phyloP scores from a whole-genome alignment of 2,888 invertebrate genomes.

The Nymphalis polychloros region DNA sequence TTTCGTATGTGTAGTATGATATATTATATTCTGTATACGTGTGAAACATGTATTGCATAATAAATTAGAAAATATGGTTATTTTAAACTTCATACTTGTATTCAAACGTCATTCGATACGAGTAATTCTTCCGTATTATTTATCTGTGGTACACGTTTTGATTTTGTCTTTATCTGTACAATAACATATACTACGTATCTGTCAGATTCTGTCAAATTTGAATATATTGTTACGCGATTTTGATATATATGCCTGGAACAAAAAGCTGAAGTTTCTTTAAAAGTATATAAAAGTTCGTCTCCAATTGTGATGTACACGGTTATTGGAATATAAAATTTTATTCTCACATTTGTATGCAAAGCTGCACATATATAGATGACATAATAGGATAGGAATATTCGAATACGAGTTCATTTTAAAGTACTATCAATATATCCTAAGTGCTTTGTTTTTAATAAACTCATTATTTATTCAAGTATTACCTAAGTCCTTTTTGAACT shows the following conservation, averaged over 20 bases:
- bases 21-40: constrained; percentile 51
- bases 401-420: background rate
- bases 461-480: no score
- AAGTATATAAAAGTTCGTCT: background rate
- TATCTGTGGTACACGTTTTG: constrained; percentile 4
- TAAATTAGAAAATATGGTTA: constrained; percentile 46
- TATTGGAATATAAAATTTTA: constrained; percentile 29
- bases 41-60: constrained; percentile 50
- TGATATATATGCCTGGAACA: background rate
- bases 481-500: no score
- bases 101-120: background rate
- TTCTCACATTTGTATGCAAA: constrained; percentile 39
- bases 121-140: constrained; percentile 28
- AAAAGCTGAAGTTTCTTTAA: background rate
- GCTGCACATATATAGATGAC: constrained; percentile 35
- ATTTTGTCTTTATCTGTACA: constrained; percentile 12
- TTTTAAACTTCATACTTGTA: constrained; percentile 40
- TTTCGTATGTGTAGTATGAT: constrained; percentile 34
- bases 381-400: constrained; percentile 29
- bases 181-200: background rate
- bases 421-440: background rate
- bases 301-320: constrained; percentile 15
- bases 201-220: background rate
- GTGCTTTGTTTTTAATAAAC: background rate
- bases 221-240: background rate